Evolutionary conservation across 2,888 invertebrate genomes (phyloP), one percentile per base, ranked within the genome.

Genomic region (Plebejus melissa): DNA sequence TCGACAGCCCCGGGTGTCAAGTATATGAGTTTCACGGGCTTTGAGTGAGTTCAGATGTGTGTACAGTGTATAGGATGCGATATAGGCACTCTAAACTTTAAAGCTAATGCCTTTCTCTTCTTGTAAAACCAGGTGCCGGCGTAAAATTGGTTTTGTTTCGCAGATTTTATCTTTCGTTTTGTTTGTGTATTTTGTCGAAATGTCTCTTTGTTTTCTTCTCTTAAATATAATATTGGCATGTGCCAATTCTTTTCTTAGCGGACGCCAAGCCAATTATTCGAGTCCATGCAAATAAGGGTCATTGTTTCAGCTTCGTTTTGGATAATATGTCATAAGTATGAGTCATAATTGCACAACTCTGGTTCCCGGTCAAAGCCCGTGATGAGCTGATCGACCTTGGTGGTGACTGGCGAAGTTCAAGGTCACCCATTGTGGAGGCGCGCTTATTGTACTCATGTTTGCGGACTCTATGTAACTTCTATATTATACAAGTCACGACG

Each of bases 381-480:
- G 50, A 41, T 70, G 71, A 46, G 28, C 50, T 71, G n/a, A 46
- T 41, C 46, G 71, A 28, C 71, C 71, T 71, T 71, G 71, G 71
- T 71, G 71, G 13, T 71, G 71, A 69, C 69, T 38, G 38, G 41
- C 9, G 71, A 46, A 71, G 71, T 71, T 71, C 71, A 71, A 71
- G 71, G 71, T 71, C 13, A 70, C n/a, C 41, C 70, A 41, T 70
- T 70, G 70, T 70, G 46, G 22, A 28, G 46, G 22, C 50, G 11
- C 46, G 46, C 46, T 65, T 13, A 65, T 70, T 46, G 70, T 71
- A 28, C 50, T 22, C 46, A 11, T 76, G 79, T 77, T 78, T 76
- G 75, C 77, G 79, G 80, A 80, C 80, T 28, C 22, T 46, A 46
- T 13, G 46, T 71, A 71, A 41, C 70, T 13, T 70, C 41, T 7